Percentiles rank a stretch among this genome's conserved stretches.
Conservation (phyloP, 2,113 vertebrate species). For the Tetraodon nigroviridis region DNA sequence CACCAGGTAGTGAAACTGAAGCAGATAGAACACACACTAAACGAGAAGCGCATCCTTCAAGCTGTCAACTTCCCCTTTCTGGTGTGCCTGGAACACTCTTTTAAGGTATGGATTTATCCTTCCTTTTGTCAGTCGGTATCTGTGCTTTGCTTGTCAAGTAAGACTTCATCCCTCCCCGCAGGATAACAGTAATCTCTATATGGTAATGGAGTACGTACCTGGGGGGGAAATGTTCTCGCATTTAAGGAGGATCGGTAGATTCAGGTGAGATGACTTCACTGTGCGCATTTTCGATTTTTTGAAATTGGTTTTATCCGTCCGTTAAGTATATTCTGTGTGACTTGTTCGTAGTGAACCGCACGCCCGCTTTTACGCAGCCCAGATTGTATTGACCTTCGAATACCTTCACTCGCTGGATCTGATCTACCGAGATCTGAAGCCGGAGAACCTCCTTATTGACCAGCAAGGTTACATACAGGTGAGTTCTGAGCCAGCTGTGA, state of each 20-base stretch:
- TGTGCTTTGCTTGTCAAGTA: slow-evolving; percentile 1
- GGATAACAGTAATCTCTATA: slow-evolving; percentile 91
- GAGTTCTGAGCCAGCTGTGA: slow-evolving; percentile 7
- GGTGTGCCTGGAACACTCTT: slow-evolving; percentile 88
- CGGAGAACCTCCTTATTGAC: slow-evolving; percentile 92
- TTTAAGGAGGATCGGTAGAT: slow-evolving; percentile 87
- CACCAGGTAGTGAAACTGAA: slow-evolving; percentile 89
- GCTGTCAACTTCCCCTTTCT: slow-evolving; percentile 91
- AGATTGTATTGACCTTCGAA: slow-evolving; percentile 93
- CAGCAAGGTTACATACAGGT: slow-evolving; percentile 91
- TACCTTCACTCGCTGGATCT: slow-evolving; percentile 94
- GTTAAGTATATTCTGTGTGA: slow-evolving; percentile 3
- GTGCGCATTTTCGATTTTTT: not conserved
- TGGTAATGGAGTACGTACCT: slow-evolving; percentile 93
- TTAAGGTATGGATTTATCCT: slow-evolving; percentile 75
- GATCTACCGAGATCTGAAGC: slow-evolving; percentile 93
- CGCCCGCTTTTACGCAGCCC: slow-evolving; percentile 90
- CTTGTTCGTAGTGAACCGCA: slow-evolving; percentile 81
- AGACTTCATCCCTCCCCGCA: slow-evolving; percentile 42
- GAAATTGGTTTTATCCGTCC: not conserved
- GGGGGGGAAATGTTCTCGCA: slow-evolving; percentile 95
- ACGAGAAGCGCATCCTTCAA: slow-evolving; percentile 92
- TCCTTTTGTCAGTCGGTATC: not conserved
- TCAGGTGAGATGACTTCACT: slow-evolving; percentile 73
- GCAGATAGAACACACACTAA: slow-evolving; percentile 93